Evolutionary conservation across 2,888 invertebrate genomes (phyloP).

Genomic region (Eupithecia tripunctaria): DNA sequence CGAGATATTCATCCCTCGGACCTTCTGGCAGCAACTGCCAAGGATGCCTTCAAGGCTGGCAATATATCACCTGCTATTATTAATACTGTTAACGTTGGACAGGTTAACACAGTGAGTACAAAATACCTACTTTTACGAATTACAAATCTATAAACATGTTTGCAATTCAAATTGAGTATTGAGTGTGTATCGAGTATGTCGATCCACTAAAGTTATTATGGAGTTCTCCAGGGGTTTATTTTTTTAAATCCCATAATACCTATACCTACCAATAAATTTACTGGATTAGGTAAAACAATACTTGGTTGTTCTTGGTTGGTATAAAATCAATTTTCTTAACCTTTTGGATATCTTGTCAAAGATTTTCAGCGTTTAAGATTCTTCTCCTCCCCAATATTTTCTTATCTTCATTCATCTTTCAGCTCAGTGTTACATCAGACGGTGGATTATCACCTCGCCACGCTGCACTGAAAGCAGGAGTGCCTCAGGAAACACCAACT

Average conservation of each 20-base stretch:
- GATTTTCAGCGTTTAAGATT: background rate
- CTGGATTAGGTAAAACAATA: background rate
- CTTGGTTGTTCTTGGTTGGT: background rate
- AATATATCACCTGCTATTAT: slow-evolving; percentile 92
- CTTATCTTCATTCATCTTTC: slow-evolving; percentile 26
- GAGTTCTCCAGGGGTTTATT: background rate
- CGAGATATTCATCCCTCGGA: slow-evolving; percentile 88
- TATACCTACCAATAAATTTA: background rate
- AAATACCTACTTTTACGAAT: background rate
- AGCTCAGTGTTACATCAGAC: slow-evolving; percentile 90
- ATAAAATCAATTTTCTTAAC: background rate
- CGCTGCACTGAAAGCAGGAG: slow-evolving; percentile 90
- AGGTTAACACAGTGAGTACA: slow-evolving; percentile 88
- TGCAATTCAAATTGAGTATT: no score
- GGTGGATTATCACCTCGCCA: slow-evolving; percentile 95
- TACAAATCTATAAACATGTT: background rate
- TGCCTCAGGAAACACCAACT: slow-evolving; percentile 93
- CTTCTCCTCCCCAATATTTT: background rate
- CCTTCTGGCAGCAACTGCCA: slow-evolving; percentile 91
- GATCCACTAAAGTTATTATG: background rate
- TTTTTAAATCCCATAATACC: no score
- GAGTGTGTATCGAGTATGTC: no score
- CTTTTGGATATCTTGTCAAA: background rate
- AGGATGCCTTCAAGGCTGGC: slow-evolving; percentile 90
- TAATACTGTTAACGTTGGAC: slow-evolving; percentile 95